These are phyloP conservation scores for Brachynemurus nebulosus DNA, from an alignment of 2,888 invertebrate species.

Conservation along the genomic window DNA sequence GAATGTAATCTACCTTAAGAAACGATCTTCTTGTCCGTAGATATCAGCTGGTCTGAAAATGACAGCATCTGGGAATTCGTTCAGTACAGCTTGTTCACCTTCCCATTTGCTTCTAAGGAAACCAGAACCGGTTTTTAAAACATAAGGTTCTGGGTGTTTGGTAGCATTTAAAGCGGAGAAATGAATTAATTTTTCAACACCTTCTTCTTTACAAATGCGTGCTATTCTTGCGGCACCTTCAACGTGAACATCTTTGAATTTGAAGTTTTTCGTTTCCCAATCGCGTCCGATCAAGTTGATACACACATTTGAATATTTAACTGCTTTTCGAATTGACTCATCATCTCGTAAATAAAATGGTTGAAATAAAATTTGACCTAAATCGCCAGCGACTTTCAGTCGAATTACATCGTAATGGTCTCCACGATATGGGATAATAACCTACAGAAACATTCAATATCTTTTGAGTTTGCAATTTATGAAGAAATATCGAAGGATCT, in stretches of 20 bases:
- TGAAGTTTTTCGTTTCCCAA: constrained; percentile 84
- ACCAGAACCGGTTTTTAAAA: constrained; percentile 58
- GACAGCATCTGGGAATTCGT: constrained; percentile 91
- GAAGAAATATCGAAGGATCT: constrained; percentile 8
- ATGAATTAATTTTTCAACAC: constrained; percentile 87
- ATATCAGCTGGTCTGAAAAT: constrained; percentile 87
- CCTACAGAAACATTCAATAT: constrained; percentile 36
- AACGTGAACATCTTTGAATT: constrained; percentile 74
- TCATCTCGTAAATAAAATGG: constrained; percentile 77
- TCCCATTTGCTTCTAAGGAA: constrained; percentile 64
- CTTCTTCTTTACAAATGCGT: constrained; percentile 52
- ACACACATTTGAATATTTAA: constrained; percentile 94
- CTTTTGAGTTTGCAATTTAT: not conserved
- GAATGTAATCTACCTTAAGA: constrained; percentile 41
- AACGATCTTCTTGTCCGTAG: constrained; percentile 82
- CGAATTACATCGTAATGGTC: constrained; percentile 67
- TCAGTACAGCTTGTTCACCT: constrained; percentile 81
- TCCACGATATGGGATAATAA: constrained; percentile 85
- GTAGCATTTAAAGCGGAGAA: constrained; percentile 75
- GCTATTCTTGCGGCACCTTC: constrained; percentile 75
- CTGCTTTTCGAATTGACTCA: constrained; percentile 64
- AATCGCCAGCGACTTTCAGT: constrained; percentile 78
- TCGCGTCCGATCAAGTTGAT: constrained; percentile 88
- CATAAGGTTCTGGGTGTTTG: constrained; percentile 50
- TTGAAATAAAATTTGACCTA: constrained; percentile 88